Evolutionary conservation across 1,140 invertebrate genomes (phyloP), one percentile per base, ranked within the genome.

Genomic region (Metaphire vulgaris): DNA sequence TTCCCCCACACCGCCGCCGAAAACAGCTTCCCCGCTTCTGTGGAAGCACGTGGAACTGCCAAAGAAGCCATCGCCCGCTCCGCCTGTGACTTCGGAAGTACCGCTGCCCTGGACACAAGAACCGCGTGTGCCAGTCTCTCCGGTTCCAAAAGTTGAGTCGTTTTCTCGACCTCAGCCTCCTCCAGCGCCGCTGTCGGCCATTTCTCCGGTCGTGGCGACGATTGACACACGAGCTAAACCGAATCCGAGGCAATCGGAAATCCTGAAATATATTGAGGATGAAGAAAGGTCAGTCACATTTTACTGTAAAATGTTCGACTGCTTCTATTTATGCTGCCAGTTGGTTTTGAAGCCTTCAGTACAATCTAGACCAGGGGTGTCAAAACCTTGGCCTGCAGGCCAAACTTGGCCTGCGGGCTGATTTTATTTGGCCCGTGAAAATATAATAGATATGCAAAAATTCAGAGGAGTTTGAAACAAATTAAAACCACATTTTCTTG

Each of bases 1-100:
- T n/a, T 66, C 80, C 31, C 79, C 80, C 15, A 70, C 41, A 66
- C 78, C 79, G 15, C 69, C 75, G 28, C 76, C 77, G 16, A 79
- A 78, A 74, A 74, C 79, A 75, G 33, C 33, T 29, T 34, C 77
- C 70, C 56, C 72, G 33, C 33, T 30, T 21, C 29, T 30, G 29
- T 65, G 33, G 69, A 71, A 32, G 32, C 41, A 70, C 21, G 76
- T 75, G 64, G 34, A 33, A 31, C 66, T 64, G 66, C 72, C 76
- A 56, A 74, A 64, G 32, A 74, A 75, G n/a, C 72, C 65, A 30
- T 66, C 64, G 28, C 56, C 73, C 15, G 68, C 68, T 1, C 33
- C 68, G 21, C 12, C 14, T 1, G n/a, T 29, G 70, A 15, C 68
- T 12, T 65, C n/a, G 15, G 31, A 28, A 12, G 67, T 28, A 26